Base-by-base conservation (phyloP, 2,113 vertebrate species). In the Sorex fumeus region DNA sequence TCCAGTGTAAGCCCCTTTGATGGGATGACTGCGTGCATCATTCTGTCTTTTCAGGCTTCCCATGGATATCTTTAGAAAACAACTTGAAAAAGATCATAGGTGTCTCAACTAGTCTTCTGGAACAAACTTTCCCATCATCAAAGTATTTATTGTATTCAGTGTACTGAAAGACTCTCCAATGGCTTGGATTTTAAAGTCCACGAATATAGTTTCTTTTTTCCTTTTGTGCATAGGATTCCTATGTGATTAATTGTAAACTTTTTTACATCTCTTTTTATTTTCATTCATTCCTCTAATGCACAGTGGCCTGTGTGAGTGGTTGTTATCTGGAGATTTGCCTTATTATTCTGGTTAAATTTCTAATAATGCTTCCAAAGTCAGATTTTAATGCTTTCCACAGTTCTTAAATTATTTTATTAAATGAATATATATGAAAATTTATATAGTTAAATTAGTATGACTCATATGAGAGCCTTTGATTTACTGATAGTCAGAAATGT, bases 361-460 rank as follows among this genome's bases (percentile, higher is more conserved):
- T 88, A 67, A 40, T 23, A 90, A 62, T 30, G 34, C n/a, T 83
- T 36, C 45, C 30, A 25, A 30, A 64, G 23, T 85, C 19, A 18
- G 16, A 69, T 91, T 53, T 81, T 53, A 60, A 18, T 69, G 86
- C 27, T 43, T 79, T 80, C 62, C 8, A 67, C 2, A 53, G 13
- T 84, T 43, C 28, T 90, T 77, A 90, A 67, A 78, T 88, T 40
- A 82, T 45, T 82, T 91, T 32, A 71, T 50, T 82, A 60, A 60
- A 19, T 70, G 92, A 88, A 70, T 28, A 78, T 53, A 50, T 66
- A 23, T 40, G 83, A 32, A 64, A 81, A 13, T 23, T 69, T 13
- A 60, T 67, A 32, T 76, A 47, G n/a, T 74, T 50, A 45, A 75
- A 85, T 57, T 57, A 57, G 16, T 57, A 57, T 76, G 79, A n/a